phyloP scores from a whole-genome alignment of 1,140 invertebrate species.

The Planococcus citri region DNA sequence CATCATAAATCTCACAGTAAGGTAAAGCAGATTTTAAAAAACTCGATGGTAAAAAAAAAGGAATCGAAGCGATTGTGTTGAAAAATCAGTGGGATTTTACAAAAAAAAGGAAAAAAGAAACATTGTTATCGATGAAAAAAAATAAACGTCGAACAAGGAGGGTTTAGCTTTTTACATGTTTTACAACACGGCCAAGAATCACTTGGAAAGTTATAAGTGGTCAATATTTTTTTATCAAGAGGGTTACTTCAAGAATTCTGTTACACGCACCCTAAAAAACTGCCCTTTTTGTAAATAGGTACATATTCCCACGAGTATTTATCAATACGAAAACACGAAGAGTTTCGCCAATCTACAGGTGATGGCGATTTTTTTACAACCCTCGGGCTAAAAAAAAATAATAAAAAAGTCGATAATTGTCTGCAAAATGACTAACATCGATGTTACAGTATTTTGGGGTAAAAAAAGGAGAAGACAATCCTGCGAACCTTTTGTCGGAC shows the following conservation, averaged over 20 bases:
- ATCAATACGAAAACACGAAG: neutral
- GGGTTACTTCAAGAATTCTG: neutral
- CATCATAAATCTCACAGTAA: too few relatives aligned
- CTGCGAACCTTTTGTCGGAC: too few relatives aligned
- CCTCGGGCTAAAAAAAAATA: neutral
- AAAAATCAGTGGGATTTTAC: neutral
- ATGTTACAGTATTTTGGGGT: too few relatives aligned
- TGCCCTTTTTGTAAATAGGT: neutral
- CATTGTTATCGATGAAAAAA: neutral
- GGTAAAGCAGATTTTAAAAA: too few relatives aligned
- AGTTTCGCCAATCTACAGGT: neutral
- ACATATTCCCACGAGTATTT: neutral
- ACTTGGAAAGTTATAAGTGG: neutral
- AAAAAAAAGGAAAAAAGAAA: too few relatives aligned
- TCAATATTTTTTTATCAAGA: neutral
- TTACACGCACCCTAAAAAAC: neutral
- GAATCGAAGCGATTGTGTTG: too few relatives aligned
- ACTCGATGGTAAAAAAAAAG: too few relatives aligned
- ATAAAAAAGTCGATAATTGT: neutral
- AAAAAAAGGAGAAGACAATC: too few relatives aligned
- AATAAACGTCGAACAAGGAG: neutral
- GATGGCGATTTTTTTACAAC: neutral
- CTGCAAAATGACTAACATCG: neutral
- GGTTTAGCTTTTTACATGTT: constrained; percentile 1
- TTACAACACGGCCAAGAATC: neutral